Evolutionary conservation across 2,797 vertebrate genomes (phyloP).

Genomic region (Echiichthys vipera): DNA sequence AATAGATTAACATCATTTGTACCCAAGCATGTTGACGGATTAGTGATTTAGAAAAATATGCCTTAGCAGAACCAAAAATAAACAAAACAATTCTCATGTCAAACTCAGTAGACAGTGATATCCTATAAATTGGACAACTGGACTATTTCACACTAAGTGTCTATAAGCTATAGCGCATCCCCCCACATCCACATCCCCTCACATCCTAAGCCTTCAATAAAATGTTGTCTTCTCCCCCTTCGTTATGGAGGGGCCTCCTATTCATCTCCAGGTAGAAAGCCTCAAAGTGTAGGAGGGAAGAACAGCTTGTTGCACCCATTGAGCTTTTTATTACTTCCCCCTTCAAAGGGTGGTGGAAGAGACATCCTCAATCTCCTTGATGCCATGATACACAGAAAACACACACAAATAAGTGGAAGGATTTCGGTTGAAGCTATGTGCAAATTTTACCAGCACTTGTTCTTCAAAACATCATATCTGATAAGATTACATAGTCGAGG

Average conservation of each 20-base stretch:
- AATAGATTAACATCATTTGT: slow-evolving; percentile 33
- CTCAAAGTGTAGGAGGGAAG: slow-evolving; percentile 81
- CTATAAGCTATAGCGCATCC: slow-evolving; percentile 62
- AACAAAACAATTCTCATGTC: neutral
- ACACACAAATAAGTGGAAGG: slow-evolving; percentile 61
- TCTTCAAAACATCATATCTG: slow-evolving; percentile 60
- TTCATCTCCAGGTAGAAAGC: slow-evolving; percentile 86
- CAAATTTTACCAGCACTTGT: slow-evolving; percentile 53
- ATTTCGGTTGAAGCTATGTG: slow-evolving; percentile 48
- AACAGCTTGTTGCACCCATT: slow-evolving; percentile 85
- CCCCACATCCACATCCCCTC: too few relatives aligned
- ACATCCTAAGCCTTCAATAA: slow-evolving; percentile 78
- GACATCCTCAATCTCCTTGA: slow-evolving; percentile 74
- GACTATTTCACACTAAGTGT: slow-evolving; percentile 72
- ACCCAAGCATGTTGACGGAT: slow-evolving; percentile 28
- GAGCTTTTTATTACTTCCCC: slow-evolving; percentile 83
- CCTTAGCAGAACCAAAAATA: slow-evolving; percentile 14
- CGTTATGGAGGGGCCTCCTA: slow-evolving; percentile 83
- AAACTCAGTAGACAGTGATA: neutral
- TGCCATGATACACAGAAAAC: slow-evolving; percentile 73
- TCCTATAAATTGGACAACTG: slow-evolving; percentile 39
- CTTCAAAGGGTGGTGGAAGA: slow-evolving; percentile 81
- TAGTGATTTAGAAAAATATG: neutral
- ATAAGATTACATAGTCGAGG: slow-evolving; percentile 58
- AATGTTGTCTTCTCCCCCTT: slow-evolving; percentile 73